Evolutionary conservation across 2,888 invertebrate genomes (phyloP), one percentile per base, ranked within the genome.

Genomic region (Cinara cedri): DNA sequence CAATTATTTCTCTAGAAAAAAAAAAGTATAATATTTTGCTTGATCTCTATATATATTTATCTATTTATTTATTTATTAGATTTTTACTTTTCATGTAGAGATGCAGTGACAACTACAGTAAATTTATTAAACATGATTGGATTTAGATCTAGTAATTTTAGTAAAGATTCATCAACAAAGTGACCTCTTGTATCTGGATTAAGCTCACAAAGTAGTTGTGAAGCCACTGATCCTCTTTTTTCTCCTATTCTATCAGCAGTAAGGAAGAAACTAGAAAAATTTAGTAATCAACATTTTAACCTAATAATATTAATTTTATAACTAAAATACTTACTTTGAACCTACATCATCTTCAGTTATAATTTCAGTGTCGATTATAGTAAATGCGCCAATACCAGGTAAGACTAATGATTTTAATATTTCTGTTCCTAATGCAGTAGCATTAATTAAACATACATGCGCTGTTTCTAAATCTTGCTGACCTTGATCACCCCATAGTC

Each of bases 401-500:
- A 99, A 87, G 14, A 99, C 93, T 46, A 99, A 89, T 42, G 96
- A 95, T 86, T 99, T 99, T 44, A 99, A 87, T 81, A 95, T 91
- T 88, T 99, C 99, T 34, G 98, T 97, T 16, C 98, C 98, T 66
- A 96, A 88, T 9, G 94, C 95, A 60, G 93, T 95, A 1, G 96
- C 97, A 87, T 97, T 97, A 82, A 99, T 92, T 34, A 99, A 86
- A 86, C 98, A 98, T 83, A 98, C 91, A 85, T 94, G 93, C 19
- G 97, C 92, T 82, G 90, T 89, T 88, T 98, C 98, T 81, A 99
- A 88, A 4, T 93, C 89, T 82, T 89, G 87, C 87, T 99, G 99
- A 0, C 99, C 99, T 87, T 98, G 97, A 85, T 99, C 98, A 82
- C 98, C 98, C 99, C 99, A 99, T 84, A 99, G 89, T 85, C 96